Base-by-base conservation (phyloP, 2,888 invertebrate species). In the Cosmia trapezina region DNA sequence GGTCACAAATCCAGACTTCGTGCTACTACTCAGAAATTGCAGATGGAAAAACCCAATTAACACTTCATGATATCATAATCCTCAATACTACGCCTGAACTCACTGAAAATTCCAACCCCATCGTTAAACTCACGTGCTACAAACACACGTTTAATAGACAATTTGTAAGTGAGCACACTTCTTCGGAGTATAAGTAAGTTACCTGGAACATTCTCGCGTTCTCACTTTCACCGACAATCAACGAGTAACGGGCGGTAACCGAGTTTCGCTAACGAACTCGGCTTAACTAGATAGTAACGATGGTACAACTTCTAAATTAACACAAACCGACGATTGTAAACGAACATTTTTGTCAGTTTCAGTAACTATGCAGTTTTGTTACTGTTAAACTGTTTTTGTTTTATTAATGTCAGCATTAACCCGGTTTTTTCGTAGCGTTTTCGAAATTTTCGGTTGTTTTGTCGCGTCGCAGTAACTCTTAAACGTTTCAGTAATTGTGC, bases 231-330 rank as follows among this genome's bases (percentile, higher is more conserved):
- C 88, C 88, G 87, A 92, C 93, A 94, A 94, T 94, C 94, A 94
- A 88, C 90, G 90, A 89, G 88, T 86, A 89, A 91, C 90, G 89
- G 88, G 87, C 87, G 89, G 89, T 93, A 94, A 93, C 93, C 89
- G 91, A 92, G 93, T 93, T 93, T 89, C 88, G 84, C 93, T 95
- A 94, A 94, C 94, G 93, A 94, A 94, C 94, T 93, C 88, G 87
- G 88, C 89, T 89, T 93, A 93, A 94, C 94, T 93, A 90, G 92
- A 91, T 91, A 92, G 91, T 93, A 93, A 93, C 93, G 93, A 93
- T 84, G 89, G 88, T 86, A 89, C 88, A 91, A 93, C 92, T 93
- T 91, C 92, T 91, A 93, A 94, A 94, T 94, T 94, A 94, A 90
- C 88, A 86, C 87, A 89, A 89, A 89, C 73, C 87, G 89, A 89